A percentile compares a stretch with the other conserved stretches of the same genome.
Conservation (phyloP, 2,113 vertebrate genomes). For the Labeo catla region DNA sequence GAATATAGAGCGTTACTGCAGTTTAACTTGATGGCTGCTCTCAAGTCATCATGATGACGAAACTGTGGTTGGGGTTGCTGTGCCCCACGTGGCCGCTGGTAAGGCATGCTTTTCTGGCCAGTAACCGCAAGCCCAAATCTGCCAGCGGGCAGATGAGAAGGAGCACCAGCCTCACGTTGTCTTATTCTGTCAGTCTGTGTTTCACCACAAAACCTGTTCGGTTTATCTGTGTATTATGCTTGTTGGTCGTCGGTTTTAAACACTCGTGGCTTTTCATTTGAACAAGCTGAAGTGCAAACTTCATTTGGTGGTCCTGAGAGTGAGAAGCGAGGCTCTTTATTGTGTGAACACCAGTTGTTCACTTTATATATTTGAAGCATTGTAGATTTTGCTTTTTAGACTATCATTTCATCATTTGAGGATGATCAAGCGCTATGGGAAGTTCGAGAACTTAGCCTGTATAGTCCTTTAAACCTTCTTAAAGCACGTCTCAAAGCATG, state of each 20-base stretch:
- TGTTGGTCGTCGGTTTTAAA: neutral
- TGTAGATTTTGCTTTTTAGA: constrained; percentile 24
- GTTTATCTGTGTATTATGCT: constrained; percentile 28
- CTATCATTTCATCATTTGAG: neutral
- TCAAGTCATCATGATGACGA: neutral
- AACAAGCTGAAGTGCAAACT: constrained; percentile 2
- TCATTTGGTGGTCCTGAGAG: neutral
- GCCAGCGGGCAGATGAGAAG: constrained; percentile 22
- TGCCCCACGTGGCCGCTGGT: neutral
- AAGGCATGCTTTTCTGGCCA: constrained; percentile 42
- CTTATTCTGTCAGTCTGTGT: constrained; percentile 8
- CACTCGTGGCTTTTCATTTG: constrained; percentile 7
- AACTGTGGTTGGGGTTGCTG: neutral
- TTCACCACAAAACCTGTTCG: constrained; percentile 7
- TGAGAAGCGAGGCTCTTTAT: neutral
- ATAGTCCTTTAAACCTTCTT: constrained; percentile 18
- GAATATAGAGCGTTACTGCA: constrained; percentile 7
- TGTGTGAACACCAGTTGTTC: neutral
- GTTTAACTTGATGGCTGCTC: neutral
- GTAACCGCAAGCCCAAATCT: constrained; percentile 8
- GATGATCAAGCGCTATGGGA: neutral
- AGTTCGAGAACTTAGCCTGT: constrained; percentile 29
- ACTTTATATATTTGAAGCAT: constrained; percentile 10
- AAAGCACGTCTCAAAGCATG: constrained; percentile 53
- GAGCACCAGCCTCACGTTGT: constrained; percentile 41